Evolutionary conservation across 2,797 vertebrate species (phyloP), one percentile per base, ranked within the genome.

Genomic region (Calcarius lapponicus): DNA sequence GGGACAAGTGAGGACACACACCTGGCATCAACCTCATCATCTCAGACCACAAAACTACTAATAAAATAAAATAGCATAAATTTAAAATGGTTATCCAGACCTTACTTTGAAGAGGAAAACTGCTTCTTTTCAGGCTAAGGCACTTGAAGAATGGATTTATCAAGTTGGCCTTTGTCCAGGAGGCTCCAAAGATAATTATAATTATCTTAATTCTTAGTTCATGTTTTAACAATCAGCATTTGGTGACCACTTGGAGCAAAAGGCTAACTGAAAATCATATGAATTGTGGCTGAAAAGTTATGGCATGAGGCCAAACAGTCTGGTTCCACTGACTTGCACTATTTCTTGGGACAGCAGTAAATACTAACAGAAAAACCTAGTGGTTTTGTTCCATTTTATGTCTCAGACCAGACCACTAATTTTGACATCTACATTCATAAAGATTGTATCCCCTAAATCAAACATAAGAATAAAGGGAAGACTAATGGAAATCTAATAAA

Each of bases 271-370:
- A 74, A 94, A 80, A 82, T 64, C 24, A 4, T 24, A 28, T 10
- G 15, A 73, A 74, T 50, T 65, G 28, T 50, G 67, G 17, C 19
- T 67, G 50, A 62, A 65, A 74, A 58, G 32, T 67, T 72, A 42
- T 4, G 7, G 17, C 36, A 70, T 16, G 7, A 1, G 7, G 16
- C 48, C 4, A 4, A 88, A 40, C 0, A 0, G 14, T 26, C 38
- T 47, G 22, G 6, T 88, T 81, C 34, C 13, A 34, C 28, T 54
- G 62, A 70, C 25, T 51, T 81, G 51, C 19, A 60, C 45, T 57
- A 9, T 42, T 66, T 93, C n/a, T 86, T 34, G 40, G n/a, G 34
- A 76, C 19, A 92, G 7, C 34, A 61, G 36, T 32, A 90, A 92
- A 88, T 34, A 42, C 10, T 54, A 71, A 58, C 16, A 56, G 19